phyloP scores from a whole-genome alignment of 2,113 vertebrate genomes.

The Notothenia coriiceps region DNA sequence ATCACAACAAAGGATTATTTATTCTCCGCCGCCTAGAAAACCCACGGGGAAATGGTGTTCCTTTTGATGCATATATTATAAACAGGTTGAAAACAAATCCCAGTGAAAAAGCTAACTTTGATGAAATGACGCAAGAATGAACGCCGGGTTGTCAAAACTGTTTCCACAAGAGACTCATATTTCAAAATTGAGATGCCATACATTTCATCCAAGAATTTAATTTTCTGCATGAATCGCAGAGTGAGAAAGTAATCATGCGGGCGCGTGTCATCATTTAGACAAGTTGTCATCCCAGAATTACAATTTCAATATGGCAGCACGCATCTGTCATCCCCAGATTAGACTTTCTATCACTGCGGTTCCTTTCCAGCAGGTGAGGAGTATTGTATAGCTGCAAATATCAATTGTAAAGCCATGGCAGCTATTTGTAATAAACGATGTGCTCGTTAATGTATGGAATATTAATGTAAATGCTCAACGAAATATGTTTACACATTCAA shows the following conservation, averaged over 20 bases:
- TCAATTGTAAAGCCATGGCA: background rate
- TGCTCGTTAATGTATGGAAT: background rate
- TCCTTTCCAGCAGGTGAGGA: slow-evolving; percentile 36
- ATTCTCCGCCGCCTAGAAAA: slow-evolving; percentile 22
- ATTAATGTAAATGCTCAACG: slow-evolving; percentile 24
- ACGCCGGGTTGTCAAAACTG: slow-evolving; percentile 30
- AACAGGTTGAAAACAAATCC: slow-evolving; percentile 44
- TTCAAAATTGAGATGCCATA: slow-evolving; percentile 35
- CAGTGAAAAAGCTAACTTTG: slow-evolving; percentile 4
- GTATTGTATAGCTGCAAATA: slow-evolving; percentile 19
- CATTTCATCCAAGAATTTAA: slow-evolving; percentile 62
- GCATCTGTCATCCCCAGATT: slow-evolving; percentile 62
- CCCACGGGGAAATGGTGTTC: slow-evolving; percentile 23
- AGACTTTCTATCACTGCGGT: slow-evolving; percentile 34
- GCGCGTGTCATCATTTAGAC: slow-evolving; percentile 54
- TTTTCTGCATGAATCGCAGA: slow-evolving; percentile 64
- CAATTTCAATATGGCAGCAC: slow-evolving; percentile 62
- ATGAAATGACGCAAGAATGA: slow-evolving; percentile 9
- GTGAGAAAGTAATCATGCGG: slow-evolving; percentile 65
- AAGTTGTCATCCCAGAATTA: slow-evolving; percentile 56
- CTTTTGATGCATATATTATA: slow-evolving; percentile 37
- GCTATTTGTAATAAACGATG: slow-evolving; percentile 21
- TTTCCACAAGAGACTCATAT: slow-evolving; percentile 32
- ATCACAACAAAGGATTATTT: slow-evolving; percentile 36
- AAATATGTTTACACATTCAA: slow-evolving; percentile 7